Evolutionary conservation across 2,797 vertebrate species (phyloP), one percentile per base, ranked within the genome.

Genomic region (Tadarida brasiliensis): DNA sequence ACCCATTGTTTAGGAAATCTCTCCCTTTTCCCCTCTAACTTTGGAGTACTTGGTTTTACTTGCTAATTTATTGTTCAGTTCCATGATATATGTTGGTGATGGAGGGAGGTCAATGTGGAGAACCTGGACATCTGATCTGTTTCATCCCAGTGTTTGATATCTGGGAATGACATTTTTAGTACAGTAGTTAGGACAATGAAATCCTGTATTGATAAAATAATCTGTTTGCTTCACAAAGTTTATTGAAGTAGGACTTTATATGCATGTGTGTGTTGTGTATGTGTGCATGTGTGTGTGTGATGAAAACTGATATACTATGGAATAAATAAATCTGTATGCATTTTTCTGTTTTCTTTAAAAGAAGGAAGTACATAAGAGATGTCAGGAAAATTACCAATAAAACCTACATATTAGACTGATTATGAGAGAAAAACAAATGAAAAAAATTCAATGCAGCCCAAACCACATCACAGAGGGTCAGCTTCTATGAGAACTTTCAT

Each of bases 351-450:
- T 63, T 63, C 61, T 63, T 63, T 63, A 63, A 63, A 91, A 87
- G 96, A 96, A 94, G 35, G 81, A 73, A 33, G 2, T 12, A 92
- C 30, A 10, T 35, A 59, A 85, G 74, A 80, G 83, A 22, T 87
- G 33, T 80, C 30, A 96, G 96, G 54, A 94, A 97, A 96, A 96
- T 70, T 94, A 77, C 65, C 74, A 94, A 88, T 71, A 49, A 81
- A 85, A 22, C 10, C 67, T 92, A 82, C 83, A 90, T 94, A 24
- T 67, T 77, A 86, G 49, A 30, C 3, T 65, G 10, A 95, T 78
- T 96, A 86, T 22, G 35, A 39, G n/a, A 74, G 51, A 89, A 73
- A 90, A 90, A 39, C 5, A 88, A 78, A 91, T 49, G 30, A 30
- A 68, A 83, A 63, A 44, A 94, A 70, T 77, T 59, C n/a, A 84